Percentiles rank a stretch among this genome's conserved stretches.
These are phyloP conservation scores for Myotis yumanensis DNA, from an alignment of 2,113 vertebrate genomes.

Conservation along the genomic window DNA sequence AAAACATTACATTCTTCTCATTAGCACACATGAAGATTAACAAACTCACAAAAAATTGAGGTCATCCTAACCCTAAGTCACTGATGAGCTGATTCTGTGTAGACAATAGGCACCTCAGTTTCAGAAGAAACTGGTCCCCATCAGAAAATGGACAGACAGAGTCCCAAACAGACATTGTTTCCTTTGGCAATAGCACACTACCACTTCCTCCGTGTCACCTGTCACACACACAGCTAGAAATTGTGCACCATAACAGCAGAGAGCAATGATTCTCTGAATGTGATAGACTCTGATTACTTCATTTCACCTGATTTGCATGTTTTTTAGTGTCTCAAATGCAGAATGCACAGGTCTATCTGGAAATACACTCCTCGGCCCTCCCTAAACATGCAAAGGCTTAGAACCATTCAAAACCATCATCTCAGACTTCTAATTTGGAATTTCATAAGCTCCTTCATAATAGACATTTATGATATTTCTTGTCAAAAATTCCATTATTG, in stretches of 20 bases:
- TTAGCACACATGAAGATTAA: neutral
- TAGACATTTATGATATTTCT: slow-evolving; percentile 6
- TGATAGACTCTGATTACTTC: neutral
- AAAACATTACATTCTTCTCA: neutral
- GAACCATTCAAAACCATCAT: neutral
- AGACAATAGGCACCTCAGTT: neutral
- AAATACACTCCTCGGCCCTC: neutral
- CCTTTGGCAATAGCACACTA: neutral
- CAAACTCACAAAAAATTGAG: neutral
- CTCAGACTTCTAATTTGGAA: neutral
- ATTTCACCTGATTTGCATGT: neutral
- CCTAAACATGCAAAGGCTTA: neutral
- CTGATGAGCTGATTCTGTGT: neutral
- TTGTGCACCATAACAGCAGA: neutral
- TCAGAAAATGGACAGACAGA: neutral
- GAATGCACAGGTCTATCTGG: neutral
- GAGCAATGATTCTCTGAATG: neutral
- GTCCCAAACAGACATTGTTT: neutral
- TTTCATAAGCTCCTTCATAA: neutral
- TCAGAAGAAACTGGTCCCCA: neutral
- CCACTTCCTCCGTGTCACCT: neutral
- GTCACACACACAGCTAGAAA: neutral
- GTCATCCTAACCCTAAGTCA: neutral
- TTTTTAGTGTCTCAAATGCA: neutral
- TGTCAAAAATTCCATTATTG: neutral